Evolutionary conservation across 1,140 invertebrate genomes (phyloP).

Genomic region (Drosophila baimaii): DNA sequence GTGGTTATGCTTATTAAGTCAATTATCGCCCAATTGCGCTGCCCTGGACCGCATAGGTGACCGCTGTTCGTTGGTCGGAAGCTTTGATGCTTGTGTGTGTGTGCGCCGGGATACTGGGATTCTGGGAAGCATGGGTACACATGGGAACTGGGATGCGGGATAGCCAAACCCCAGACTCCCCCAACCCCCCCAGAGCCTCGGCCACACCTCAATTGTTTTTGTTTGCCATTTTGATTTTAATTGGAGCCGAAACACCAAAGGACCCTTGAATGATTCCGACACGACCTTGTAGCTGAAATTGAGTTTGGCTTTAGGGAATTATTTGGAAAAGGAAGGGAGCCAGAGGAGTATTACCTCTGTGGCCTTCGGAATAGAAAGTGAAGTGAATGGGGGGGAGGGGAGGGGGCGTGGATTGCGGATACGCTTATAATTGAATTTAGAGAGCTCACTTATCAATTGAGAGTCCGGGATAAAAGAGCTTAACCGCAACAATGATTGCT

Average conservation of each 20-base stretch:
- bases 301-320: neutral
- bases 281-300: slow-evolving; percentile 10
- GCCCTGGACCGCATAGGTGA: slow-evolving; percentile 43
- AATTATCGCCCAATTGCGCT: slow-evolving; percentile 77
- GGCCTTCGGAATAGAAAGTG: neutral
- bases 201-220: slow-evolving; percentile 50
- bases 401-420: neutral
- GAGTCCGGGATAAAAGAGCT: slow-evolving; percentile 23
- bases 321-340: neutral
- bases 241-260: slow-evolving; percentile 58
- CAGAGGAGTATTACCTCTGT: neutral
- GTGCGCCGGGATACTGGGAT: neutral
- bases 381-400: neutral
- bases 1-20: slow-evolving; percentile 80
- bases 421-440: slow-evolving; percentile 49
- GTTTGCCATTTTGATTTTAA: slow-evolving; percentile 76
- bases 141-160: neutral
- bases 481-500: slow-evolving; percentile 32
- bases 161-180: no score
- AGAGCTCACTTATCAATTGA: slow-evolving; percentile 45
- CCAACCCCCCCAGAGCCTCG: neutral
- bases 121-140: neutral
- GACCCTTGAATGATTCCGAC: slow-evolving; percentile 13
- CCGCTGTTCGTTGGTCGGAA: slow-evolving; percentile 21
- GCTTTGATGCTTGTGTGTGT: slow-evolving; percentile 10